These are phyloP conservation scores for Boleophthalmus pectinirostris DNA, from an alignment of 2,113 vertebrate species.

Conservation along the genomic window DNA sequence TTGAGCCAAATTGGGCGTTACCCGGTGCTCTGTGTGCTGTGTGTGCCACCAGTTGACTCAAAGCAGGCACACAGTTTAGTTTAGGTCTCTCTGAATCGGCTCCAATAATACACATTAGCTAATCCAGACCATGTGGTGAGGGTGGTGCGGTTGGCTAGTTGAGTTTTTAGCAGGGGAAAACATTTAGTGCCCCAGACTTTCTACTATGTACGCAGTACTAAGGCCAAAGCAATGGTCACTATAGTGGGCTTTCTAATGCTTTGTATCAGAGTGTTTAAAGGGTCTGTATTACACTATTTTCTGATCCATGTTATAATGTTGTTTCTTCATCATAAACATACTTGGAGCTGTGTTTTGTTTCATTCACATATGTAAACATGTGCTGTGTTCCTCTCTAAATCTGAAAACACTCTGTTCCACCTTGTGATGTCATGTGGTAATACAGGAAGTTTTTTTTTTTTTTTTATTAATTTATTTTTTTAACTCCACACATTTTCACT, in stretches of 20 bases:
- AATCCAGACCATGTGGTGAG: neutral
- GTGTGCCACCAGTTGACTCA: neutral
- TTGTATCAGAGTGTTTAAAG: neutral
- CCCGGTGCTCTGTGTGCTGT: neutral
- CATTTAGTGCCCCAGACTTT: neutral
- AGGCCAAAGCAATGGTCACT: neutral
- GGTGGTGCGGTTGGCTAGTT: neutral
- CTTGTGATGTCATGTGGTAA: no score
- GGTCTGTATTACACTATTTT: no score
- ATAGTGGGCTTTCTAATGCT: neutral
- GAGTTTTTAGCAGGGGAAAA: neutral
- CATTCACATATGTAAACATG: no score
- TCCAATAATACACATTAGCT: conserved; percentile 5
- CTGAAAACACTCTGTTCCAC: no score
- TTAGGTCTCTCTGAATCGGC: neutral
- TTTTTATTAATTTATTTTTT: no score
- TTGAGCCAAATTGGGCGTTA: neutral
- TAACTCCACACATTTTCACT: no score
- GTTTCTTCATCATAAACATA: no score
- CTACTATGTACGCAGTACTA: neutral
- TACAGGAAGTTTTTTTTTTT: no score
- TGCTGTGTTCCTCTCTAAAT: no score
- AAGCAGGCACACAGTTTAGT: neutral
- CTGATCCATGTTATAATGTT: no score
- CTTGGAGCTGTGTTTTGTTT: no score